Percentiles rank a stretch among this genome's conserved stretches.
Conservation (phyloP, 2,888 invertebrate genomes). For the Caenorhabditis japonica region DNA sequence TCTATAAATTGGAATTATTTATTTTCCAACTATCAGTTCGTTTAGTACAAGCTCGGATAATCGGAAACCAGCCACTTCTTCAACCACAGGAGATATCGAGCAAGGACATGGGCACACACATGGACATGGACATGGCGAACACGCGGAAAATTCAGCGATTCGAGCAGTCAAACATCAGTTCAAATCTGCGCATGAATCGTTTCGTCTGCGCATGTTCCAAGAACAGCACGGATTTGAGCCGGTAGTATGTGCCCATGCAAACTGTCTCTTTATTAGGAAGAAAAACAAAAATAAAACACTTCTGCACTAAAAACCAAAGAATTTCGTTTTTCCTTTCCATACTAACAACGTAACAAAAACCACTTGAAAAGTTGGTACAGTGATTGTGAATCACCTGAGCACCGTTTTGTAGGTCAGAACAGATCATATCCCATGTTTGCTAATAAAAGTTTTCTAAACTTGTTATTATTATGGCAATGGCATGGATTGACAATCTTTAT, state of each 20-base stretch:
- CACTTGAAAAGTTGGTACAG: slow-evolving; percentile 12
- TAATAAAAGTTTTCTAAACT: slow-evolving; percentile 1
- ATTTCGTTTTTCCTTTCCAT: slow-evolving; percentile 4
- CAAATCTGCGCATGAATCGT: slow-evolving; percentile 72
- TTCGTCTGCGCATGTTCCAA: slow-evolving; percentile 73
- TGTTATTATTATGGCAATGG: neutral
- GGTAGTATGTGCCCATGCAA: slow-evolving; percentile 54
- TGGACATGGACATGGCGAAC: slow-evolving; percentile 23
- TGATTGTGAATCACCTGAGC: slow-evolving; percentile 11
- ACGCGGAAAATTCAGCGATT: slow-evolving; percentile 39
- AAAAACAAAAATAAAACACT: too few species aligned
- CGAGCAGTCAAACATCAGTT: slow-evolving; percentile 59
- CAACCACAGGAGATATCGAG: slow-evolving; percentile 25
- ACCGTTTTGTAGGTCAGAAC: neutral
- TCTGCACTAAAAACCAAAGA: slow-evolving; percentile 16
- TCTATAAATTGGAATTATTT: slow-evolving; percentile 12
- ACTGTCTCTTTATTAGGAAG: neutral
- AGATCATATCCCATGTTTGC: neutral
- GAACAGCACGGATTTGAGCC: slow-evolving; percentile 68
- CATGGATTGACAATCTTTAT: neutral
- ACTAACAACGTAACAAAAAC: slow-evolving; percentile 1
- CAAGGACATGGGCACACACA: slow-evolving; percentile 34
- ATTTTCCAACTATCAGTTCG: slow-evolving; percentile 32
- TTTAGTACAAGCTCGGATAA: slow-evolving; percentile 56
- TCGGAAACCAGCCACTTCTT: slow-evolving; percentile 25